Base-by-base conservation (phyloP, 2,797 vertebrate genomes). In the Anguilla marmorata region DNA sequence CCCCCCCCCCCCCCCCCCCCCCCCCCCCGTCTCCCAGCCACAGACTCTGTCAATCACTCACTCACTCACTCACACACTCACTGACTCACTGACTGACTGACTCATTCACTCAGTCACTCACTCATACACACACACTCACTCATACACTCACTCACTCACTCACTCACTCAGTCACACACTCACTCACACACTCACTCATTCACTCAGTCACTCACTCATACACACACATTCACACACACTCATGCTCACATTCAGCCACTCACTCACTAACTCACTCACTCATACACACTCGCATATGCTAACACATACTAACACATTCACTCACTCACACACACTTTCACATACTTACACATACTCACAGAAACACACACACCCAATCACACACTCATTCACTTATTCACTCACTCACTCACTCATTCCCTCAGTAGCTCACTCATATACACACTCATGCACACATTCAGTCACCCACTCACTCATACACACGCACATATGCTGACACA, bases 381-480 rank as follows among this genome's bases (percentile, higher is more conserved):
- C 4, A 50, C 48, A 50, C 48, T 50, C 48, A 50, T 8, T 50
- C 48, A 50, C 48, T 50, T 8, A 50, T 50, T n/a, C n/a, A n/a
- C n/a, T 50, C 4, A 50, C 48, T 50, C 48, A 50, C 4, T 5
- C 48, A 50, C 8, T 50, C 4, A 50, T 8, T 5, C 48, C 4
- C 48, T 5, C 48, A 50, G 33, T 33, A 33, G 33, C 48, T 50
- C 48, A 5, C 48, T 50, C 48, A 50, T 50, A 5, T 8, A 50
- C 48, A 50, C 4, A 11, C 24, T 11, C 90, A 92, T 86, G 89
- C 89, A 87, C 87, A 88, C 88, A 88, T 89, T 58, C 63, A 63
- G 85, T 54, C 21, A n/a, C 88, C 86, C 88, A 84, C 48, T 69
- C 89, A 45, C 87, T 60, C 86, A 82, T 87, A 45, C 84, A 66